phyloP scores from a whole-genome alignment of 1,140 invertebrate species.

The Atta cephalotes region DNA sequence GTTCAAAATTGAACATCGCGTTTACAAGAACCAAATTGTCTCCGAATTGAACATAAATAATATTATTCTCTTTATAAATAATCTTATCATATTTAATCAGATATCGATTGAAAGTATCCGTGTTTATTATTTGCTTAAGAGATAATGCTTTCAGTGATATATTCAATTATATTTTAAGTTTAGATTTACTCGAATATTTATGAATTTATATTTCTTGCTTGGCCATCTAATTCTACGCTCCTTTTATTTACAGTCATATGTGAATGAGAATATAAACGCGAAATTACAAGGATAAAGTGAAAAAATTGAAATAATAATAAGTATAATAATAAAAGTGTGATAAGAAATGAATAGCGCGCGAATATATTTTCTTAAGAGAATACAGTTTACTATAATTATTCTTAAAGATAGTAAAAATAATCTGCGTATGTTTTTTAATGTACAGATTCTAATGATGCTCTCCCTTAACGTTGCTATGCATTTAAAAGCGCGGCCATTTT shows the following conservation, averaged over 20 bases:
- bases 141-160: background rate
- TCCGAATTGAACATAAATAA: background rate
- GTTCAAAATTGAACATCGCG: background rate
- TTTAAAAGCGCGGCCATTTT: background rate
- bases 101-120: background rate
- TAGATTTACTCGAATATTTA: background rate
- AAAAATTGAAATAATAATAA: background rate
- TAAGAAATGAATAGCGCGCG: background rate
- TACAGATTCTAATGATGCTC: background rate
- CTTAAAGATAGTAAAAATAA: background rate
- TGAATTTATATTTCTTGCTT: background rate
- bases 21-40: background rate
- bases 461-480: background rate
- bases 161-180: background rate
- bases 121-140: slow-evolving; percentile 14
- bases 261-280: background rate
- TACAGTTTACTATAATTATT: background rate
- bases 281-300: background rate
- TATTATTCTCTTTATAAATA: background rate
- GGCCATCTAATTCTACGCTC: background rate
- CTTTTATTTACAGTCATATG: background rate
- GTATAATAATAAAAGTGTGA: background rate
- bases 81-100: background rate
- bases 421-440: background rate
- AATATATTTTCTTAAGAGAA: background rate